Base-by-base conservation (phyloP, 2,888 invertebrate species). In the Ectropis crepuscularia region DNA sequence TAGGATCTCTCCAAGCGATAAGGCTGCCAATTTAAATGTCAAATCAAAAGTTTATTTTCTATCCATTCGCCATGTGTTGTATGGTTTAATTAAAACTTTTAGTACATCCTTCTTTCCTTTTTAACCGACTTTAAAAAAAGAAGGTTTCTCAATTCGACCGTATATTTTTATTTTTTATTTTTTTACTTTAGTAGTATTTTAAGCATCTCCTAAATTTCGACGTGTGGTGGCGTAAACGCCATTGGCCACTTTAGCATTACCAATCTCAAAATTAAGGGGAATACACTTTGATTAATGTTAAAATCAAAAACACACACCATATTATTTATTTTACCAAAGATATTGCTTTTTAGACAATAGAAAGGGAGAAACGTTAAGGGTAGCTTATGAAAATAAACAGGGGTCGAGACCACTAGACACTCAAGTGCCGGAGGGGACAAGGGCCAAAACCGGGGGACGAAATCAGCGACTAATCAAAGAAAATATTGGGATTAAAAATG, bases 401-500 rank as follows among this genome's bases (percentile, higher is more conserved):
- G 61, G 66, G 37, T 10, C 10, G 6, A 16, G 39, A 47, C 60
- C 59, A 55, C 54, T 57, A 41, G 51, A 47, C 61, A 45, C 16
- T 10, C 4, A 43, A 50, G 57, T 16, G 41, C 49, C 39, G 10
- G 6, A 49, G 53, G 37, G 42, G 50, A 46, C 42, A 49, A 12
- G 57, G 65, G 46, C 57, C 62, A 43, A 57, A 50, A 68, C 45
- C 63, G 47, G 16, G 16, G 16, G 50, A 61, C 38, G 54, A 47
- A 59, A 66, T 28, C 16, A 28, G 16, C 16, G 16, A 68, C 62
- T 63, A 70, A 70, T 67, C 65, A 70, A 71, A 72, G 63, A 67
- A 69, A 63, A 64, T 48, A 50, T 53, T 53, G 54, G 58, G 59
- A 53, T 53, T 51, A 62, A 68, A 69, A 74, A 63, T 53, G 69